Conservation (phyloP, 1,140 invertebrate species). For the Helicoverpa zea region DNA sequence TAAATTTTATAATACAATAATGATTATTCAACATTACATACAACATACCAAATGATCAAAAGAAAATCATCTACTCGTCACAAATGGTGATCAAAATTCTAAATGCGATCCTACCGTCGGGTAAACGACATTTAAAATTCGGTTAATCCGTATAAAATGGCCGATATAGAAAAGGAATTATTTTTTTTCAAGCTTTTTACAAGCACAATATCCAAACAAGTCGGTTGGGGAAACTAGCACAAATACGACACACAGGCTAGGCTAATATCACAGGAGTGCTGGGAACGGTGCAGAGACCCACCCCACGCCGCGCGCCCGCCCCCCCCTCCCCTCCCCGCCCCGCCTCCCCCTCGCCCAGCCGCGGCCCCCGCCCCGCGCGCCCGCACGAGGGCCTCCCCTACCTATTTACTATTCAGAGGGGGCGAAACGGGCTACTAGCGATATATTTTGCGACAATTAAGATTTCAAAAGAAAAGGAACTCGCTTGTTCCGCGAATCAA, state of each 20-base stretch:
- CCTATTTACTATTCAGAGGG: conserved; percentile 84
- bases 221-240: conserved; percentile 82
- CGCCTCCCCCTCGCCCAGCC: conserved; percentile 19
- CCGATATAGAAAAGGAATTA: conserved; percentile 75
- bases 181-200: conserved; percentile 77
- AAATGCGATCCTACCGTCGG: conserved; percentile 71
- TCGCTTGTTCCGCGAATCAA: conserved; percentile 61
- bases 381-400: conserved; percentile 61
- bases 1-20: conserved; percentile 68
- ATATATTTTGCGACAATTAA: conserved; percentile 85
- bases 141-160: conserved; percentile 81
- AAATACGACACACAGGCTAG: conserved; percentile 85
- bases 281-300: conserved; percentile 74
- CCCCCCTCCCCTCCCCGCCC: conserved; percentile 27
- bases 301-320: conserved; percentile 44
- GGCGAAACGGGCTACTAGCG: conserved; percentile 76
- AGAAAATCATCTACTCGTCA: conserved; percentile 70
- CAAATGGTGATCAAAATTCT: conserved; percentile 70
- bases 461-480: conserved; percentile 79
- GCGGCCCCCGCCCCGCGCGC: conserved; percentile 47
- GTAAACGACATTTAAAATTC: conserved; percentile 76
- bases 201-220: conserved; percentile 80
- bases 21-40: conserved; percentile 78
- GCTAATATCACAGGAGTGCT: conserved; percentile 86
- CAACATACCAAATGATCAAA: conserved; percentile 65